phyloP scores from a whole-genome alignment of 1,140 invertebrate species.

The Meloidogyne chitwoodi region DNA sequence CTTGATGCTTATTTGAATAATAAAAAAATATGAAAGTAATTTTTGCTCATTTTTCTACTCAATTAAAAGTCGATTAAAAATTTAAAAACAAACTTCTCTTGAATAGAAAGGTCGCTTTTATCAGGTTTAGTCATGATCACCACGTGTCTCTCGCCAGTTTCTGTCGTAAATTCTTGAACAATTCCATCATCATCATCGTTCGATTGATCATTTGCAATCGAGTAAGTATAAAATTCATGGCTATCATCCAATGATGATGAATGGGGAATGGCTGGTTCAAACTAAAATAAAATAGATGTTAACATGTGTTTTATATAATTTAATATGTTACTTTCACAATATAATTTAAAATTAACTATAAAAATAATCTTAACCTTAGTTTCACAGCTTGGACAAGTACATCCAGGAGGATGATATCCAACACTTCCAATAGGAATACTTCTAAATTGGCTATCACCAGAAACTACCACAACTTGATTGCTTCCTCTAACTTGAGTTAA shows the following conservation, averaged over 20 bases:
- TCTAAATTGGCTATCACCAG: neutral
- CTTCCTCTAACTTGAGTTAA: neutral
- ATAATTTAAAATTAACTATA: neutral
- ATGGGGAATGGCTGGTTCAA: slow-evolving; percentile 1
- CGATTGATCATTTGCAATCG: neutral
- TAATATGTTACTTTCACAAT: no score
- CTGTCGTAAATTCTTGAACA: slow-evolving; percentile 20
- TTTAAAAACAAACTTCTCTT: slow-evolving; percentile 3
- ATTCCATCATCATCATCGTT: slow-evolving; percentile 20
- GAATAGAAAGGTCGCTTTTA: neutral
- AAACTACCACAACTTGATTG: slow-evolving; percentile 10
- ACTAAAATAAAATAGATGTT: neutral
- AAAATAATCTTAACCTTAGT: slow-evolving; percentile 2
- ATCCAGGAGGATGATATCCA: slow-evolving; percentile 9
- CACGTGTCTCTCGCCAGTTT: slow-evolving; percentile 7
- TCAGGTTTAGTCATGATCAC: slow-evolving; percentile 18
- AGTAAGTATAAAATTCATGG: slow-evolving; percentile 13
- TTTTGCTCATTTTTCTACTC: no score
- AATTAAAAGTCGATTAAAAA: no score
- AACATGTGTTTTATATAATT: no score
- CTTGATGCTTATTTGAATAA: no score
- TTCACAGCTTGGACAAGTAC: slow-evolving; percentile 10
- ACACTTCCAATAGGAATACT: neutral
- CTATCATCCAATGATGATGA: neutral
- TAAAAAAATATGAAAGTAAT: no score